Evolutionary conservation across 1,140 invertebrate genomes (phyloP), one percentile per base, ranked within the genome.

Genomic region (Acyrthosiphon pisum): DNA sequence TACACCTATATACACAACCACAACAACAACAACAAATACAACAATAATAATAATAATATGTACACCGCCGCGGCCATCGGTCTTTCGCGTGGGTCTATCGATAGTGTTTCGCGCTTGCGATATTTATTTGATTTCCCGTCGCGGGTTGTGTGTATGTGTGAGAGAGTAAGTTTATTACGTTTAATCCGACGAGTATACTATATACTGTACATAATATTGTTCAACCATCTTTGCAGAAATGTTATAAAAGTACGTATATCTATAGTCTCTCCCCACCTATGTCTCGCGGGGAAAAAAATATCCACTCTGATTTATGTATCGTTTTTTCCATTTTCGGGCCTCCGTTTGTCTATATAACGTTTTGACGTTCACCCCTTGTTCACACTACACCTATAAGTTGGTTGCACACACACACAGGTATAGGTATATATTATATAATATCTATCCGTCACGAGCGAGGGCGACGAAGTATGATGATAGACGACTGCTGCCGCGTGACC

Each of bases 11-110:
- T 53, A 26, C 60, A n/a, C 60, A 14, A 23, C 60, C 6, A 76
- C 60, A 35, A 68, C 60, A 68, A 22, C 50, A 22, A 60, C 60
- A 11, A 22, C 30, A 14, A 68, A 30, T 18, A 68, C 60, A 68
- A 50, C 2, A 50, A 60, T 11, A 60, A 30, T 60, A 60, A 84
- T 84, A 23, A 84, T 84, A 84, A 23, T 84, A 84, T 44, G 23
- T 6, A 44, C 37, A 26, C 81, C 35, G 81, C 81, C 35, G 35
- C 9, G 46, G 86, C 44, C 86, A 50, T 87, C 86, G 44, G 83
- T 84, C 83, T 87, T 35, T 22, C 48, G 87, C 88, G 88, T 89
- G 88, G 48, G 88, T 37, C 88, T 89, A 56, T 53, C 35, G 87
- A 22, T 41, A 30, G 48, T 56, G 88, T 56, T 89, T 89, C n/a